A percentile compares a stretch with the other conserved stretches of the same genome.
Evolutionary conservation across 2,113 vertebrate genomes (phyloP).

Genomic region (Brachyistius frenatus): DNA sequence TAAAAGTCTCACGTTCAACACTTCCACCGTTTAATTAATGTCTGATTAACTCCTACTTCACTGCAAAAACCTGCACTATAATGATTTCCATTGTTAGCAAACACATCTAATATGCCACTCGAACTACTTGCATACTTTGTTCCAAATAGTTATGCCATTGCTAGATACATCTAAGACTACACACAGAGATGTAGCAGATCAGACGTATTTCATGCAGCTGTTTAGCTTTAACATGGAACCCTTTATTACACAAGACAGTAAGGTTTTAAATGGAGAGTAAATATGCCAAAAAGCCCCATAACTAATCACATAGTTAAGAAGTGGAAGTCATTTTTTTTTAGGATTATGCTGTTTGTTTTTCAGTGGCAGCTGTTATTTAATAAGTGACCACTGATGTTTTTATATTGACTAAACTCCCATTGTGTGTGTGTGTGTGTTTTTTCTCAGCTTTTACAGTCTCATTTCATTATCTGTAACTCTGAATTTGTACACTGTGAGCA

Average conservation of each 20-base stretch:
- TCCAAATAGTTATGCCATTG: too few species aligned
- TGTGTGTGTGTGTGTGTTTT: constrained; percentile 5
- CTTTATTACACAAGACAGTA: not conserved
- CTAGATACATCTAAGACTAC: too few species aligned
- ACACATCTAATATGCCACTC: not conserved
- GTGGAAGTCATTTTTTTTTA: not conserved
- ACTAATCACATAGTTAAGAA: not conserved
- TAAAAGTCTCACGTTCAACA: not conserved
- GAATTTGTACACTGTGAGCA: constrained; percentile 8
- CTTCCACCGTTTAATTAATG: not conserved
- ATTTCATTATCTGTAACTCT: not conserved
- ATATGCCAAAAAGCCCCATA: not conserved
- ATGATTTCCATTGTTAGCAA: not conserved
- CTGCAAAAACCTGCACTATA: too few species aligned
- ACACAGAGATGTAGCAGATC: too few species aligned
- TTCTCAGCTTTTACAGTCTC: not conserved
- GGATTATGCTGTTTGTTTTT: not conserved
- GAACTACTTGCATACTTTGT: too few species aligned
- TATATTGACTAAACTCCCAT: not conserved
- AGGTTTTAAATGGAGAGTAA: not conserved
- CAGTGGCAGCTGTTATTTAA: not conserved
- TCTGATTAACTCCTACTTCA: not conserved
- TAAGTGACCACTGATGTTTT: constrained; percentile 9
- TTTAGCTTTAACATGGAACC: not conserved
- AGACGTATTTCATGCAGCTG: not conserved